Evolutionary conservation across 2,888 invertebrate species (phyloP), one percentile per base, ranked within the genome.

Genomic region (Zhuqinia jingwanae): DNA sequence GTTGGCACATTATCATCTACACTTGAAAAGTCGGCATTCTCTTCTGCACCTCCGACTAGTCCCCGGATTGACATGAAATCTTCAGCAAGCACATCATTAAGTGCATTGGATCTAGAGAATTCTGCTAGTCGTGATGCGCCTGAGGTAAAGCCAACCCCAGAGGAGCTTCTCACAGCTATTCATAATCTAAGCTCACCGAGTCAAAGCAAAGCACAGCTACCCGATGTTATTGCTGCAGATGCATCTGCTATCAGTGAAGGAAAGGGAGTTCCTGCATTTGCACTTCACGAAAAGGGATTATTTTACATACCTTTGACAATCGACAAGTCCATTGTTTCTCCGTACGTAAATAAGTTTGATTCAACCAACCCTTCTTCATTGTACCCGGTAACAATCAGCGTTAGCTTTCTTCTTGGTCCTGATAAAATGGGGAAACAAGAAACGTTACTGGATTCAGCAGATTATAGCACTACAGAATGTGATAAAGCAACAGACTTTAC

Each of bases 371-470:
- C 94, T 47, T 94, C 94, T 22, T 94, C 95, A 1, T 92, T 97
- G 45, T 97, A 97, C 93, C 97, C 97, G 2, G 96, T 97, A 90
- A 97, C 96, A 85, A 97, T 97, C 87, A 96, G 96, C 92, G 97
- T 97, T 11, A 91, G 92, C 83, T 91, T 92, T 65, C 60, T 89
- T 8, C 58, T 88, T 22, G 58, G 77, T 6, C 73, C 87, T 0
- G 87, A 88, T 15, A 86, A 81, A 25, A 65, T 68, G 63, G 70
- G 27, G 17, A 78, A 56, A 56, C 2, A 22, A 11, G 86, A 86
- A n/a, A 47, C 6, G 2, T 0, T 53, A 11, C 27, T 22, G 0
- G 58, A 56, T 27, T 68, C 56, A 2, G n/a, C n/a, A n/a, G 70
- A 70, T 27, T n/a, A 65, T 20, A 50, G 58, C n/a, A 50, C 10